Percentiles rank a stretch among this genome's conserved stretches.
Evolutionary conservation across 2,888 invertebrate species (phyloP).

Genomic region (Drosophila leonis): DNA sequence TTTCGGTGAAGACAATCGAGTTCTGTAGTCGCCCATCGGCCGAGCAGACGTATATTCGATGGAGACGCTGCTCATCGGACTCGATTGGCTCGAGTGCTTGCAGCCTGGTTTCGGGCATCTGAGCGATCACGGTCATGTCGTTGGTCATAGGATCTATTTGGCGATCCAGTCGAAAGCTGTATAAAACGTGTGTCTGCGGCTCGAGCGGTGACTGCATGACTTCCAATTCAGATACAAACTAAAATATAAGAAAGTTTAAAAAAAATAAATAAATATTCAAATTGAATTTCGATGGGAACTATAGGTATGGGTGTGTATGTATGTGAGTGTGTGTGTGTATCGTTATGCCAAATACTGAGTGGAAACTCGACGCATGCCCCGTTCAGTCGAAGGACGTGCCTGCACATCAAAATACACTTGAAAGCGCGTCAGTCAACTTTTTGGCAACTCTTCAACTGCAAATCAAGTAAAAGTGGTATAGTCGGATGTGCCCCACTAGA

Average conservation of each 20-base stretch:
- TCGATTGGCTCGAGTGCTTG: neutral
- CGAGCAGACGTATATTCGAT: neutral
- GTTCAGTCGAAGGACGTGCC: constrained; percentile 13
- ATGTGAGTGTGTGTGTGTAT: neutral
- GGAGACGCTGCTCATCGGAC: neutral
- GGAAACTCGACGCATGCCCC: constrained; percentile 28
- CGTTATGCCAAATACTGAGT: neutral
- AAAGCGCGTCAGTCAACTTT: constrained; percentile 23
- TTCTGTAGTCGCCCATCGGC: neutral
- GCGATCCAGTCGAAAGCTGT: neutral
- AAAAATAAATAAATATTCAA: neutral
- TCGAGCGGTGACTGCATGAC: neutral
- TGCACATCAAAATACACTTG: constrained; percentile 19
- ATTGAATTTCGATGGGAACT: constrained; percentile 12
- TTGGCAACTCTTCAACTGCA: constrained; percentile 31
- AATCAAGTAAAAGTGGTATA: neutral
- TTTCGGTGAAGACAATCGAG: constrained; percentile 9
- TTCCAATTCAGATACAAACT: neutral
- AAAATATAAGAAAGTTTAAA: neutral
- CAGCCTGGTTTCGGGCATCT: neutral
- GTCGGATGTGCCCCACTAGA: neutral
- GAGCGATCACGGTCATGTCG: neutral
- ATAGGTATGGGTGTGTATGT: neutral
- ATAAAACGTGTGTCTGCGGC: neutral
- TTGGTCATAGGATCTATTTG: neutral